Evolutionary conservation across 2,888 invertebrate genomes (phyloP).

Genomic region (Lasioglossum oenotherae): DNA sequence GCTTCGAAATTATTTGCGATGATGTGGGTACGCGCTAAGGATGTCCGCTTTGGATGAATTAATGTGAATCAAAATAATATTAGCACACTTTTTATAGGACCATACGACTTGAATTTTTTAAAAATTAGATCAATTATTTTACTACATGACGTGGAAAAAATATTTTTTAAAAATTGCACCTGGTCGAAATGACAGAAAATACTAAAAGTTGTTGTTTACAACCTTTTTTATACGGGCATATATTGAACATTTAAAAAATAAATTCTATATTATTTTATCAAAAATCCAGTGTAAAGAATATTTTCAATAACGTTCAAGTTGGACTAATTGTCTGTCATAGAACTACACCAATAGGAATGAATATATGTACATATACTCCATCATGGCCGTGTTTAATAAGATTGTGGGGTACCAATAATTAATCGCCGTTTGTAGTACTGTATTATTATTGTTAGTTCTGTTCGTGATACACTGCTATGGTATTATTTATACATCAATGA

Average conservation of each 20-base stretch:
- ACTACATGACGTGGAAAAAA: too few species aligned
- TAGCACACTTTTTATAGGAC: too few species aligned
- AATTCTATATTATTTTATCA: too few species aligned
- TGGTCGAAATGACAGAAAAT: too few species aligned
- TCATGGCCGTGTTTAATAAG: background rate
- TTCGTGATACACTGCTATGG: background rate
- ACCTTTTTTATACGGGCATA: too few species aligned
- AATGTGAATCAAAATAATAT: too few species aligned
- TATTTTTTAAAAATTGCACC: too few species aligned
- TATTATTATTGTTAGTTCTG: background rate
- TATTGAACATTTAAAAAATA: too few species aligned
- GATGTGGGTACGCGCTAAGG: background rate
- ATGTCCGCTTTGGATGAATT: slow-evolving; percentile 12
- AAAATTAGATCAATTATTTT: too few species aligned
- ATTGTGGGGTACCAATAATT: background rate
- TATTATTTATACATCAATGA: background rate
- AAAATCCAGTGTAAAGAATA: too few species aligned
- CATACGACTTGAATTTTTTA: too few species aligned
- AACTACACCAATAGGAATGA: background rate
- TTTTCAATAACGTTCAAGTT: background rate
- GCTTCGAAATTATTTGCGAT: background rate
- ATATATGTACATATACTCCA: background rate
- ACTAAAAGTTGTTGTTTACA: too few species aligned
- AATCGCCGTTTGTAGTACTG: background rate
- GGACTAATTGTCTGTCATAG: background rate